Percentiles rank a stretch among this genome's conserved stretches.
phyloP scores from a whole-genome alignment of 2,797 vertebrate genomes.

The Toxotes lorentzi region DNA sequence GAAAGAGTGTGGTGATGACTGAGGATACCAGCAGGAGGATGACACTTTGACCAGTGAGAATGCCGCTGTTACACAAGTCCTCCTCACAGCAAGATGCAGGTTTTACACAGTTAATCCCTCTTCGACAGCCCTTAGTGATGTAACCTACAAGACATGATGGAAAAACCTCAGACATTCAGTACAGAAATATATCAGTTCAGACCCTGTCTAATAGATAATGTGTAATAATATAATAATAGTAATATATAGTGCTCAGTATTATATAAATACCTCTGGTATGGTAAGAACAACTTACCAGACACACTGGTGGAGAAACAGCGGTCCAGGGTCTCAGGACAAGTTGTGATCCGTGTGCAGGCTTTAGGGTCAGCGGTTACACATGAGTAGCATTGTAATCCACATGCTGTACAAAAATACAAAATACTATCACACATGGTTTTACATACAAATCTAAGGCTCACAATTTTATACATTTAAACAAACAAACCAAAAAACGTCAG shows the following conservation, averaged over 20 bases:
- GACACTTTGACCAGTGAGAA: conserved; percentile 23
- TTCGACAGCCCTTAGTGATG: background rate
- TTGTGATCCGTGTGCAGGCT: accelerated
- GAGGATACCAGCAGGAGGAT: conserved; percentile 46
- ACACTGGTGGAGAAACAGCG: accelerated
- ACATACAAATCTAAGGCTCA: background rate
- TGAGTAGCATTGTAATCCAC: conserved; percentile 32
- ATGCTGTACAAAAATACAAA: conserved; percentile 33
- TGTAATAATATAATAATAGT: too few species aligned
- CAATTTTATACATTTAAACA: background rate
- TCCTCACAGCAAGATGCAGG: conserved; percentile 19
- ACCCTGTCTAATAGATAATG: background rate
- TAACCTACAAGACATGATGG: background rate
- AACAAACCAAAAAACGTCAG: background rate
- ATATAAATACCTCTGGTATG: too few species aligned
- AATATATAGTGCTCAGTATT: background rate
- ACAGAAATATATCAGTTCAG: background rate
- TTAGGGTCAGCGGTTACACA: accelerated
- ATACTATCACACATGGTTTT: background rate
- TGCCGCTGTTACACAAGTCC: conserved; percentile 49
- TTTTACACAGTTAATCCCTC: accelerated
- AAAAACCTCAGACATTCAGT: background rate
- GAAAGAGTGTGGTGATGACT: conserved; percentile 28
- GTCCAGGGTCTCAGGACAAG: accelerated
- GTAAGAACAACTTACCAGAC: background rate